Evolutionary conservation across 2,113 vertebrate species (phyloP), one percentile per base, ranked within the genome.

Genomic region (Zeus faber): DNA sequence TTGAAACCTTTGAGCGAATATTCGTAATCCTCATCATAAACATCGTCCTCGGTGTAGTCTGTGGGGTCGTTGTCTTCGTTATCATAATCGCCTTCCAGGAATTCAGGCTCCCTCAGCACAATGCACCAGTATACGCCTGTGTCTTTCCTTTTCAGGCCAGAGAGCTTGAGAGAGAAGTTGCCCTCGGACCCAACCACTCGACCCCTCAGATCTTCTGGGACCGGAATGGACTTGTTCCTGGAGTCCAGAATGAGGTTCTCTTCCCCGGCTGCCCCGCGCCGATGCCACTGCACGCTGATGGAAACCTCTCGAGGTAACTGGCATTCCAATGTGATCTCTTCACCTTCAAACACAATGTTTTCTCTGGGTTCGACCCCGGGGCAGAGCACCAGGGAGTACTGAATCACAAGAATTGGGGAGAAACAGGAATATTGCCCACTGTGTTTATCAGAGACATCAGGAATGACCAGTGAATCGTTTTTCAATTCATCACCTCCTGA

Each of bases 261-360:
- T 16, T 59, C 23, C 0, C 56, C 62, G 8, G 49, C 0, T 9
- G 27, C 17, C 5, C 16, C 33, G 1, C 13, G 25, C 14, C 60
- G 76, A 49, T 84, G 72, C 89, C 89, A 91, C 57, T 58, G 75
- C 53, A 89, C 64, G 8, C n/a, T 76, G 13, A 35, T 13, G 3
- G 2, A 16, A 1, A 44, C 43, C 0, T 43, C 11, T 21, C 18
- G 22, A n/a, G 0, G 16, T 4, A 9, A 23, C 6, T 57, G 5
- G 3, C 86, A 88, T 8, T 63, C 6, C 3, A 89, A 58, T 0
- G 26, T 10, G 21, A 70, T 6, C 0, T n/a, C 13, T 3, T 8
- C 6, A 0, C 70, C 74, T 23, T 21, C 11, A 14, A 2, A 1
- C 13, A 23, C 26, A 4, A 2, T 0, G 2, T 58, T 27, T 22